Evolutionary conservation across 2,113 vertebrate genomes (phyloP).

Genomic region (Dromaius novaehollandiae): DNA sequence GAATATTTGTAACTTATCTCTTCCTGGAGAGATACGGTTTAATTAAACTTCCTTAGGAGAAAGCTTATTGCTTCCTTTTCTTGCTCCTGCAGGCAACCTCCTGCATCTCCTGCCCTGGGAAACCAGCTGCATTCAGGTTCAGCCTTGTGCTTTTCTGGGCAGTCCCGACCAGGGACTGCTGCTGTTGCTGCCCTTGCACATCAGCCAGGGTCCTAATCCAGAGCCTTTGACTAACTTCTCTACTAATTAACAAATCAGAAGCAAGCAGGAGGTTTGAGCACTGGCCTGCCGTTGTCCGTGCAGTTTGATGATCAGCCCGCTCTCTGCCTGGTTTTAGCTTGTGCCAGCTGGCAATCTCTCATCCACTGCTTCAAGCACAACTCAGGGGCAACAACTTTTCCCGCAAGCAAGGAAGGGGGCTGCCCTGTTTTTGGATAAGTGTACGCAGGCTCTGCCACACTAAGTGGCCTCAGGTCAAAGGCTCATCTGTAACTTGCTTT

Average conservation of each 20-base stretch:
- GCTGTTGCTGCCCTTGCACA: not conserved
- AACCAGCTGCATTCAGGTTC: not conserved
- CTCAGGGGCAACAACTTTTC: not conserved
- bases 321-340: not conserved
- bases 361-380: not conserved
- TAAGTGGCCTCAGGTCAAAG: not conserved
- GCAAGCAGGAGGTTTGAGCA: not conserved
- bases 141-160: not conserved
- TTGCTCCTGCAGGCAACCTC: not conserved
- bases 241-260: not conserved
- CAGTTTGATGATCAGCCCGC: not conserved
- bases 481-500: not conserved
- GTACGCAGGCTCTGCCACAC: not conserved
- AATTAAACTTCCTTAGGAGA: not conserved
- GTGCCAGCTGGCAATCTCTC: not conserved
- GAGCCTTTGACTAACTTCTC: not conserved
- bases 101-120: not conserved
- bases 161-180: not conserved
- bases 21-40: not conserved
- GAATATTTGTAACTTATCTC: fast-evolving
- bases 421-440: not conserved
- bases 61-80: not conserved
- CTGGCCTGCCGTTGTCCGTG: fast-evolving
- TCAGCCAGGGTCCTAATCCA: not conserved
- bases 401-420: not conserved